Evolutionary conservation across 2,797 vertebrate species (phyloP), one percentile per base, ranked within the genome.

Genomic region (Notolepis coatsorum): DNA sequence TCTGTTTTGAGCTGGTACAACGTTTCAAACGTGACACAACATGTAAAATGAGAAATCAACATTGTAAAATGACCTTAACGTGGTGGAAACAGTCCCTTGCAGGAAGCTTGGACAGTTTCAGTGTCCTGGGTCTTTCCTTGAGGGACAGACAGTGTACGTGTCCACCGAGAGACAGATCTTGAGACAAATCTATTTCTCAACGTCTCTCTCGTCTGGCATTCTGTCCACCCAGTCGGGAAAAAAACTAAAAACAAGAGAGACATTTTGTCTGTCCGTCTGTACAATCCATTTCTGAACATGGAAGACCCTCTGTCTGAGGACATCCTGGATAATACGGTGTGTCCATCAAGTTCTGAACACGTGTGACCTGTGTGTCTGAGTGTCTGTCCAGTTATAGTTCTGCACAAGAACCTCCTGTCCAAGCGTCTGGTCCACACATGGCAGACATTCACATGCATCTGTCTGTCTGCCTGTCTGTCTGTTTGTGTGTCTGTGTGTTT

Each of bases 71-170:
- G 24, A 37, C 37, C 28, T 3, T 1, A 21, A 51, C 5, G 41
- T 21, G 15, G 13, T 64, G 62, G 15, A 58, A 27, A 47, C 0
- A 0, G 25, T 53, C 24, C n/a, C n/a, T n/a, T n/a, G n/a, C n/a
- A n/a, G n/a, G n/a, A n/a, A 54, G 18, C n/a, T 38, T 37, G 20
- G 23, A 71, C 27, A 54, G 38, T 69, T 61, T 68, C 1, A 17
- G 53, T 51, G 47, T 35, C 68, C 7, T 35, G 38, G 56, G 49
- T 62, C 42, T 50, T 48, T n/a, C n/a, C n/a, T n/a, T n/a, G n/a
- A n/a, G n/a, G n/a, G n/a, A n/a, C 13, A 33, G 53, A 21, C 52
- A 60, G n/a, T n/a, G n/a, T n/a, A n/a, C n/a, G n/a, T n/a, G n/a
- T n/a, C n/a, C n/a, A 25, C 48, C 24, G 46, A 70, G 41, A 62